phyloP scores from a whole-genome alignment of 2,888 invertebrate species.

The Clunio marinus region DNA sequence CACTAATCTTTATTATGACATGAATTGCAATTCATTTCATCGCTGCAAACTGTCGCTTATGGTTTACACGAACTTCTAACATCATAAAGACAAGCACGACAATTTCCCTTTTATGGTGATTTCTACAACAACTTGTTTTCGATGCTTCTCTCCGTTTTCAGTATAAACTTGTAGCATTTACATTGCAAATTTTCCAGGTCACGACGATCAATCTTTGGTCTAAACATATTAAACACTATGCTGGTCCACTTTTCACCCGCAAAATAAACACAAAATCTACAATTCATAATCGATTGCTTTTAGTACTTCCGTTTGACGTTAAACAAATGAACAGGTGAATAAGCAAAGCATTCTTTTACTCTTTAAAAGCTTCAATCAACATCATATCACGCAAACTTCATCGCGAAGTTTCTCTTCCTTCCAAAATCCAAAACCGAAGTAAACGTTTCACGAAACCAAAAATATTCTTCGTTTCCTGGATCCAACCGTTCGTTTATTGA shows the following conservation, averaged over 20 bases:
- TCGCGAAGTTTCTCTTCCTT: neutral
- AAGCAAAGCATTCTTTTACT: neutral
- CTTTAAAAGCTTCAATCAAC: neutral
- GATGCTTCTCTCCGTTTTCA: neutral
- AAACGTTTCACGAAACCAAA: neutral
- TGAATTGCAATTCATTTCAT: constrained; percentile 7
- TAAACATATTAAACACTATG: neutral
- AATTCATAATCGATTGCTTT: neutral
- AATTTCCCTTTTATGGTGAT: constrained; percentile 14
- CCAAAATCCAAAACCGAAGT: neutral
- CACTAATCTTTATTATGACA: neutral
- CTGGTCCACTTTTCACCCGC: constrained; percentile 1
- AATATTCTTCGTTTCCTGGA: constrained; percentile 16
- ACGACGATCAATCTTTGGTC: neutral
- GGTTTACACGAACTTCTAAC: neutral
- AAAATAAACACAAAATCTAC: neutral
- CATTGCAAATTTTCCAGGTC: constrained; percentile 19
- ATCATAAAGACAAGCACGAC: too few relatives aligned
- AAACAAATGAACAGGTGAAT: neutral
- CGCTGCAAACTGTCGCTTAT: constrained; percentile 2
- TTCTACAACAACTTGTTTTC: constrained; percentile 10
- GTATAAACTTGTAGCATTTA: neutral
- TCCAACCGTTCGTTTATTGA: neutral
- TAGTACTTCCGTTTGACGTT: too few relatives aligned
- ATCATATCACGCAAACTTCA: constrained; percentile 1